Conservation (phyloP, 2,888 invertebrate genomes). For the Chrysodeixis includens region DNA sequence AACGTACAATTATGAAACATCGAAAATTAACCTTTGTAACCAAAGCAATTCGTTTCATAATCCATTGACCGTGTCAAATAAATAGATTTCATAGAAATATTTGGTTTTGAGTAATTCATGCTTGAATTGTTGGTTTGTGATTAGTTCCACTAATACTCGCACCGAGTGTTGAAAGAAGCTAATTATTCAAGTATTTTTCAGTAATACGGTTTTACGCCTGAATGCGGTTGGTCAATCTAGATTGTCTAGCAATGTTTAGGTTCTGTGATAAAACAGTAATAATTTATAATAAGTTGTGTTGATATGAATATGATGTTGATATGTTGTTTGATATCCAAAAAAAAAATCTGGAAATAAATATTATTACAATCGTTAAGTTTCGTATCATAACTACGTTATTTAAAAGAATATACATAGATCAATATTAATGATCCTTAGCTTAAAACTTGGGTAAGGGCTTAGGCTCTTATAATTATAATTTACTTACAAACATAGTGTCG, state of each 20-base stretch:
- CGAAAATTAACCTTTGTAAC: slow-evolving; percentile 4
- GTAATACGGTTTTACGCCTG: slow-evolving; percentile 8
- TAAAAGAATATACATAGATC: no score
- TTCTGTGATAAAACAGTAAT: background rate
- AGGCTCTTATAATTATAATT: background rate
- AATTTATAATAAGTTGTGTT: no score
- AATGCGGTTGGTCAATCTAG: background rate
- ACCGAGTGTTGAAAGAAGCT: slow-evolving; percentile 8
- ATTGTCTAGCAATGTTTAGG: background rate
- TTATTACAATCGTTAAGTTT: no score
- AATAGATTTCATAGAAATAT: background rate
- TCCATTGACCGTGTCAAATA: background rate
- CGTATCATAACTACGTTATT: no score
- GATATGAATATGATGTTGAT: no score
- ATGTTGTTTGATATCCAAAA: no score
- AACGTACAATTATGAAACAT: background rate
- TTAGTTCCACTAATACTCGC: slow-evolving; percentile 28
- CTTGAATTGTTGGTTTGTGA: slow-evolving; percentile 13
- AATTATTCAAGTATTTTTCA: slow-evolving; percentile 18
- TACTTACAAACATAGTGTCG: background rate
- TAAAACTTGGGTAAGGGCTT: background rate
- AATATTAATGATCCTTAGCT: no score
- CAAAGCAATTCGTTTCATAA: slow-evolving; percentile 4
- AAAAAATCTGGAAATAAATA: no score
- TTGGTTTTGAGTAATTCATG: slow-evolving; percentile 18